phyloP scores from a whole-genome alignment of 2,888 invertebrate species.

The Autographa pulchrina region DNA sequence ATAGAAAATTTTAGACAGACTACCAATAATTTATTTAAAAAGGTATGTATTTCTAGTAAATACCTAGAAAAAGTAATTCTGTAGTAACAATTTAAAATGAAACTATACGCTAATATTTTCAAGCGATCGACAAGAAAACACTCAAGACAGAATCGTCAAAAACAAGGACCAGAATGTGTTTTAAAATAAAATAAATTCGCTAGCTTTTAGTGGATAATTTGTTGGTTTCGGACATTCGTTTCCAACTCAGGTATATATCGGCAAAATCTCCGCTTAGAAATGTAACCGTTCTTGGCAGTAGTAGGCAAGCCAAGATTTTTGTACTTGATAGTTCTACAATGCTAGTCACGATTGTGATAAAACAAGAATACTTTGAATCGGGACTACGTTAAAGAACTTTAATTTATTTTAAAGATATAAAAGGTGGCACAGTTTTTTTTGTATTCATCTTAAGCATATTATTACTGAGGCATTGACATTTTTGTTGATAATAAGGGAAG shows the following conservation, averaged over 20 bases:
- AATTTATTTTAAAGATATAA: not conserved
- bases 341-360: slow-evolving; percentile 24
- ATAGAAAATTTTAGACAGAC: too few species aligned
- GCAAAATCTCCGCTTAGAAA: slow-evolving; percentile 14
- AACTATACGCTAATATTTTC: too few species aligned
- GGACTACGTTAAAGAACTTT: slow-evolving; percentile 15
- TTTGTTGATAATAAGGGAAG: too few species aligned
- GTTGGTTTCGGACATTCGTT: slow-evolving; percentile 1
- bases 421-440: not conserved
- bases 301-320: slow-evolving; percentile 37
- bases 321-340: slow-evolving; percentile 30
- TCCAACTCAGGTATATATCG: slow-evolving; percentile 1
- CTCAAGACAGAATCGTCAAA: not conserved
- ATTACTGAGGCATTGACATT: too few species aligned
- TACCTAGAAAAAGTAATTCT: too few species aligned
- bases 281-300: slow-evolving; percentile 35
- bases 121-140: too few species aligned
- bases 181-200: slow-evolving; percentile 1
- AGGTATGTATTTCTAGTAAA: too few species aligned
- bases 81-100: too few species aligned
- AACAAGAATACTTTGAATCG: slow-evolving; percentile 15
- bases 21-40: too few species aligned
- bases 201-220: slow-evolving; percentile 3
- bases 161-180: not conserved
- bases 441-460: too few species aligned